These are phyloP conservation scores for Myotis pilosus DNA, from an alignment of 2,797 vertebrate species.

Conservation along the genomic window DNA sequence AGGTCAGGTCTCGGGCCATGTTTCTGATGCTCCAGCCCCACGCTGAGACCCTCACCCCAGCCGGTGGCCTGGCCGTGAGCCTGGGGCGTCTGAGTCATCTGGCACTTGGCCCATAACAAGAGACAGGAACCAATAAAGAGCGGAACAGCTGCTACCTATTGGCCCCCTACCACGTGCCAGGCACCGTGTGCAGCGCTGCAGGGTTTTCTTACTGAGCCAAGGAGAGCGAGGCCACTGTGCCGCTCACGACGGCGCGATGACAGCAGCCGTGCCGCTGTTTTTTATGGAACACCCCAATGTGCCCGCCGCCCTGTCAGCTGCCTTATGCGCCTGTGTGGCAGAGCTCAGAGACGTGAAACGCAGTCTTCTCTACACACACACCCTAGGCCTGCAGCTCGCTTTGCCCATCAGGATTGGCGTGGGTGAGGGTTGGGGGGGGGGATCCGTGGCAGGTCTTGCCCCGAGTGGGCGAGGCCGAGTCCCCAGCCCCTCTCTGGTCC, in stretches of 20 bases:
- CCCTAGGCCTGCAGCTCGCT: neutral
- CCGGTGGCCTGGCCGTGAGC: neutral
- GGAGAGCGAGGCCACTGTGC: fast-evolving
- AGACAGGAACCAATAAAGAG: neutral
- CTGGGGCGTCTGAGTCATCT: neutral
- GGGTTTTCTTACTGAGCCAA: neutral
- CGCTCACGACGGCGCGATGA: neutral
- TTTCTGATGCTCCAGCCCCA: neutral
- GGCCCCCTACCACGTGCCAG: fast-evolving
- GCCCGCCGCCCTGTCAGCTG: neutral
- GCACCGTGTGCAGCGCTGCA: neutral
- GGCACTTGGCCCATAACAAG: neutral
- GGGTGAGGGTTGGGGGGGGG: neutral
- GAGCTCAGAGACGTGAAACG: neutral
- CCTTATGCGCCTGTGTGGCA: neutral
- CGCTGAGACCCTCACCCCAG: neutral
- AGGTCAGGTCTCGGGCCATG: neutral
- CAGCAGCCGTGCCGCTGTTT: neutral
- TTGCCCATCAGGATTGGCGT: fast-evolving
- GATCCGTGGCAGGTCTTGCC: neutral
- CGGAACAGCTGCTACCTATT: neutral
- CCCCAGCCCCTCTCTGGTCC: neutral
- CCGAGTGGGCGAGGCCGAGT: neutral
- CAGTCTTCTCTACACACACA: neutral
- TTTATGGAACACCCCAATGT: neutral